These are phyloP conservation scores for Myripristis murdjan DNA, from an alignment of 2,797 vertebrate genomes.

Conservation along the genomic window DNA sequence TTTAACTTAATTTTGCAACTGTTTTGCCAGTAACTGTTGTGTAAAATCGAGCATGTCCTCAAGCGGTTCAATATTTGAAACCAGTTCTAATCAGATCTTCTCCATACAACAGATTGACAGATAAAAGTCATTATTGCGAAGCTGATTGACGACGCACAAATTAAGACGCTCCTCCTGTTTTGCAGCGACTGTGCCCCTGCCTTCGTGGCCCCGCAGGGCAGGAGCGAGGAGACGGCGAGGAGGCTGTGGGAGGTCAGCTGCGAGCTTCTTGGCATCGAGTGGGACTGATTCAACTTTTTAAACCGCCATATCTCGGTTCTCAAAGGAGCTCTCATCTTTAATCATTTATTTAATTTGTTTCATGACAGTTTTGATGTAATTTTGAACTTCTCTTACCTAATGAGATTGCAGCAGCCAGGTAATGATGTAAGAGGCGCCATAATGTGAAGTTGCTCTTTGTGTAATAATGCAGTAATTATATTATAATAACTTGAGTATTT, in stretches of 20 bases:
- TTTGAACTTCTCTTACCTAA: slow-evolving; percentile 51
- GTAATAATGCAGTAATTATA: slow-evolving; percentile 67
- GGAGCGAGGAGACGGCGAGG: slow-evolving; percentile 89
- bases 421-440: slow-evolving; percentile 57
- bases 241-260: slow-evolving; percentile 93
- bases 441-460: slow-evolving; percentile 74
- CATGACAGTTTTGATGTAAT: slow-evolving; percentile 36
- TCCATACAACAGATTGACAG: neutral
- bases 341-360: slow-evolving; percentile 38
- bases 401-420: slow-evolving; percentile 64
- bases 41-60: neutral
- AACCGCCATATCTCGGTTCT: slow-evolving; percentile 25
- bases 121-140: neutral
- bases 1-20: neutral
- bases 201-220: slow-evolving; percentile 89
- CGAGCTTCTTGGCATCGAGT: slow-evolving; percentile 91
- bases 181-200: slow-evolving; percentile 91
- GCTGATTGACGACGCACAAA: too few species aligned
- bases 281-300: slow-evolving; percentile 84
- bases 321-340: slow-evolving; percentile 39
- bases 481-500: slow-evolving; percentile 56
- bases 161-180: slow-evolving; percentile 17
- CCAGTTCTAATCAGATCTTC: neutral
- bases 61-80: neutral
- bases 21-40: neutral